phyloP scores from a whole-genome alignment of 2,113 vertebrate species.

The Archilochus colubris region DNA sequence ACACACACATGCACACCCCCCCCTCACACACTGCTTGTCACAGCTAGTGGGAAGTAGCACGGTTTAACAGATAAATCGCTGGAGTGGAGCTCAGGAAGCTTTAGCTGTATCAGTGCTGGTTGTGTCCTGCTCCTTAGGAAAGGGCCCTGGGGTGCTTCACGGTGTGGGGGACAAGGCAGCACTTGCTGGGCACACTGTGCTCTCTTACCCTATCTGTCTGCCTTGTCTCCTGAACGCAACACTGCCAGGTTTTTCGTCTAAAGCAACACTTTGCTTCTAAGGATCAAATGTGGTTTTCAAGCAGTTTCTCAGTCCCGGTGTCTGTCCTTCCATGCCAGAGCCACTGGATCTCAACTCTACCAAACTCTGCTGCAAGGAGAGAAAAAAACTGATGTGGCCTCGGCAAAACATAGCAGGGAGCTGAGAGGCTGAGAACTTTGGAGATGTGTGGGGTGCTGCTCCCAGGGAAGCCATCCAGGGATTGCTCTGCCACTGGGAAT shows the following conservation, averaged over 20 bases:
- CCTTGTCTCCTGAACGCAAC: neutral
- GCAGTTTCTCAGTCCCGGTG: neutral
- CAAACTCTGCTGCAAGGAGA: neutral
- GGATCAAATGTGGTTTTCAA: neutral
- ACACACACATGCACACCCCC: too few relatives aligned
- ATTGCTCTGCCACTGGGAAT: neutral
- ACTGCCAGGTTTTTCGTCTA: neutral
- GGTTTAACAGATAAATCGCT: neutral
- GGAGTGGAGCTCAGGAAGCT: neutral
- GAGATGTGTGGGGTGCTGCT: neutral
- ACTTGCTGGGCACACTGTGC: fast-evolving
- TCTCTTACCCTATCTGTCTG: neutral
- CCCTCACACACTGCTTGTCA: neutral
- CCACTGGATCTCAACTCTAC: neutral
- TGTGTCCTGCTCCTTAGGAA: neutral
- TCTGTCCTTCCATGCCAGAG: neutral
- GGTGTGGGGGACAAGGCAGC: neutral
- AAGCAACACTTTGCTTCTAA: neutral
- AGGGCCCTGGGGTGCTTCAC: fast-evolving
- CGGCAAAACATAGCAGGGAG: neutral
- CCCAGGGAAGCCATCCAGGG: neutral
- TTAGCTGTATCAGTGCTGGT: neutral
- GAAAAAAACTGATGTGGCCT: fast-evolving
- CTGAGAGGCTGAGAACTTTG: fast-evolving
- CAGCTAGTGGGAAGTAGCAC: neutral